A percentile compares a stretch with the other conserved stretches of the same genome.
phyloP scores from a whole-genome alignment of 2,113 vertebrate species.

The Cyanistes caeruleus region DNA sequence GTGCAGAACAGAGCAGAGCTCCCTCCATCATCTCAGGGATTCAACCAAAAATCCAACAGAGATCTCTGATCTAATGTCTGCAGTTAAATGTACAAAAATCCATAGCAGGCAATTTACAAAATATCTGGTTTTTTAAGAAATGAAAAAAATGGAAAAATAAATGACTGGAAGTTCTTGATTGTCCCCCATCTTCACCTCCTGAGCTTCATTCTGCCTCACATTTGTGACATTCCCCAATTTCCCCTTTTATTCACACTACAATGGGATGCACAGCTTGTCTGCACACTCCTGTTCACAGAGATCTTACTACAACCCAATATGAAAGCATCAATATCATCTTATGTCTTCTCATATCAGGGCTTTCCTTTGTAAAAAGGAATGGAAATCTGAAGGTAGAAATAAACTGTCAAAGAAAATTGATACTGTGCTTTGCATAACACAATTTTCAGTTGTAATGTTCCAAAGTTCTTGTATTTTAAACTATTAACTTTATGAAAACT shows the following conservation, averaged over 20 bases:
- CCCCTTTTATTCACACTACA: not conserved
- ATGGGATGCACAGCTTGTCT: not conserved
- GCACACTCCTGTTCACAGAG: not conserved
- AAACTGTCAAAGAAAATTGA: not conserved
- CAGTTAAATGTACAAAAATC: rapidly evolving
- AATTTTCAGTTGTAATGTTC: not conserved
- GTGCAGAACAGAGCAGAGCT: not conserved
- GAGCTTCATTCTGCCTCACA: not conserved
- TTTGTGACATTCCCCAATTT: not conserved
- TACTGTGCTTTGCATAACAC: not conserved
- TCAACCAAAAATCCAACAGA: not conserved
- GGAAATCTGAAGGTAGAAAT: not conserved
- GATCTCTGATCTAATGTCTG: rapidly evolving
- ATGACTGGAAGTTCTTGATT: rapidly evolving
- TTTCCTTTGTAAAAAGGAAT: not conserved
- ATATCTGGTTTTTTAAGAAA: rapidly evolving
- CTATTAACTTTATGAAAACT: not conserved
- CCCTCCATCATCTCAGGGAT: not conserved
- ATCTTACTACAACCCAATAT: rapidly evolving
- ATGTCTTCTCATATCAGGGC: not conserved
- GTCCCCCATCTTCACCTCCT: not conserved
- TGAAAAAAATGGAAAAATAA: not conserved
- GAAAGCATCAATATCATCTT: not conserved
- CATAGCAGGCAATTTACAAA: rapidly evolving
- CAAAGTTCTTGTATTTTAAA: not conserved